Evolutionary conservation across 1,140 invertebrate genomes (phyloP).

Genomic region (Latrodectus geometricus): DNA sequence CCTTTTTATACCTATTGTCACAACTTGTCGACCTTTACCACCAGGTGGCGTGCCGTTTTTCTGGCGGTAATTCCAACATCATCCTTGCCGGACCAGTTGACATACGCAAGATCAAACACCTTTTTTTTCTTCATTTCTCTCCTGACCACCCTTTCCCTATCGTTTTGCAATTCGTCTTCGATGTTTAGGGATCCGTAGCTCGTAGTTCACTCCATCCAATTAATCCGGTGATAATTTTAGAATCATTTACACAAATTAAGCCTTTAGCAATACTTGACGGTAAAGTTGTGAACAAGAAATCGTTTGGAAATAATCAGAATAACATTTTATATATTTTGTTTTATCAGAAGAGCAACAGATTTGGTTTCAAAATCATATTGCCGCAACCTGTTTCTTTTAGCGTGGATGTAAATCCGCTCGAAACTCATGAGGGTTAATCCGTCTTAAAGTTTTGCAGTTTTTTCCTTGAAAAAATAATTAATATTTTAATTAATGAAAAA

Average conservation of each 20-base stretch:
- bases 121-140: neutral
- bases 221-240: neutral
- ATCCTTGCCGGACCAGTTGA: neutral
- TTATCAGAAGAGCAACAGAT: too few relatives aligned
- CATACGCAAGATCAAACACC: neutral
- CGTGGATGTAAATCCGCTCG: too few relatives aligned
- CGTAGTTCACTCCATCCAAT: neutral
- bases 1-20: constrained; percentile 53
- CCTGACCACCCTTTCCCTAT: neutral
- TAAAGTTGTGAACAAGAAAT: too few relatives aligned
- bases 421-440: too few relatives aligned
- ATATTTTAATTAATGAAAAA: too few relatives aligned
- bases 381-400: too few relatives aligned
- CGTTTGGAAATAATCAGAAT: too few relatives aligned
- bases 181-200: constrained; percentile 49
- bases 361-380: too few relatives aligned
- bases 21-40: constrained; percentile 40
- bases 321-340: too few relatives aligned
- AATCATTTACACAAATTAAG: neutral
- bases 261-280: too few relatives aligned
- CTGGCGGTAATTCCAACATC: neutral
- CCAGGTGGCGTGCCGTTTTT: constrained; percentile 15
- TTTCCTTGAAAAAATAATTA: too few relatives aligned
- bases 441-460: too few relatives aligned
- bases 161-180: constrained; percentile 41